Conservation (phyloP, 2,888 invertebrate genomes). For the Podotricha telesiphe region DNA sequence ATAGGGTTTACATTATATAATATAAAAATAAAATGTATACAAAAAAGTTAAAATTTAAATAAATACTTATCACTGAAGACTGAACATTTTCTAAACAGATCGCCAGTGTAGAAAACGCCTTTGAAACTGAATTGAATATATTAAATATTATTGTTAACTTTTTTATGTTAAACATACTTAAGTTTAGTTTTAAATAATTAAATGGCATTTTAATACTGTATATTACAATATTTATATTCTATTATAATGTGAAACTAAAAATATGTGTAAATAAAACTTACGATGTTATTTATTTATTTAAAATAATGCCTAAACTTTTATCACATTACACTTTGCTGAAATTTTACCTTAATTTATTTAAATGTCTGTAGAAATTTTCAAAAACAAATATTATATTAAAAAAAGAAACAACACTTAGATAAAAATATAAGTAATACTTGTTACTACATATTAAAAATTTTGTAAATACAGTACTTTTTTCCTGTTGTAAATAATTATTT, state of each 20-base stretch:
- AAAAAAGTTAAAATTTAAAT: conserved; percentile 20
- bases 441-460: not conserved
- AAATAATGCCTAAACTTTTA: too few relatives aligned
- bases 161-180: not conserved
- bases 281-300: too few relatives aligned
- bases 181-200: not conserved
- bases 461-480: conserved; percentile 3
- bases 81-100: conserved; percentile 31
- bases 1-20: conserved; percentile 16
- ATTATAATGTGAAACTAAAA: not conserved
- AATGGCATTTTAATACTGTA: not conserved
- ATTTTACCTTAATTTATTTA: too few relatives aligned
- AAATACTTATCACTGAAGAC: conserved; percentile 29
- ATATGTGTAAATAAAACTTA: not conserved
- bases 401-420: not conserved
- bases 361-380: too few relatives aligned
- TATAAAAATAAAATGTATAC: conserved; percentile 29
- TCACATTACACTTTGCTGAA: too few relatives aligned
- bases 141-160: not conserved
- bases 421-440: not conserved
- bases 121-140: conserved; percentile 8
- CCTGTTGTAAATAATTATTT: conserved; percentile 17
- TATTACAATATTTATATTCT: conserved; percentile 1
- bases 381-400: too few relatives aligned
- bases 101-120: conserved; percentile 13